Evolutionary conservation across 2,113 vertebrate genomes (phyloP).

Genomic region (Oncorhynchus nerka): DNA sequence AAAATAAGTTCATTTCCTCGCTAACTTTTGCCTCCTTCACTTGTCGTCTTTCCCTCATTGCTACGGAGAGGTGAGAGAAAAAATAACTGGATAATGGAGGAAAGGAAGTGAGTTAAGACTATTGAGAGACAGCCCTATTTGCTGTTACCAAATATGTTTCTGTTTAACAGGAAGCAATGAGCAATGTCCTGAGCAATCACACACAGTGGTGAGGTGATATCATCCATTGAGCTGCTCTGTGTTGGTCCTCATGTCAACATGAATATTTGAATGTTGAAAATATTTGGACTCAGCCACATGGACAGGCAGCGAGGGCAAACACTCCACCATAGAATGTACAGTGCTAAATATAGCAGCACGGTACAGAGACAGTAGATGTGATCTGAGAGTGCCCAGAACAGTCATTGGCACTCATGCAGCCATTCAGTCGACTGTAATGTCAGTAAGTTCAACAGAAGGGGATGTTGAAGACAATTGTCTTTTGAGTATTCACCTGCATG

Average conservation of each 20-base stretch:
- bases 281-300: background rate
- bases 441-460: background rate
- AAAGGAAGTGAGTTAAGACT: background rate
- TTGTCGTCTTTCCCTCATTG: background rate
- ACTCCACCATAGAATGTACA: constrained; percentile 16
- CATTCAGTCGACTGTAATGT: background rate
- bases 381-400: background rate
- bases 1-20: background rate
- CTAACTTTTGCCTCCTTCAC: background rate
- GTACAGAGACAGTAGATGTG: background rate
- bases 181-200: background rate
- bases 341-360: constrained; percentile 46
- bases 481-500: background rate
- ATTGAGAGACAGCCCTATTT: background rate
- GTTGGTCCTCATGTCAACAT: constrained; percentile 10
- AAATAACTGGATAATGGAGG: background rate
- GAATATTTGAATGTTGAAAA: background rate
- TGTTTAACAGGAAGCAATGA: constrained; percentile 1
- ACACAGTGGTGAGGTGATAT: constrained; percentile 29
- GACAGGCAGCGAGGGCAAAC: constrained; percentile 20
- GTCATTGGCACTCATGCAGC: background rate
- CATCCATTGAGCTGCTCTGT: constrained; percentile 2
- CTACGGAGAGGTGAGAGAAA: background rate
- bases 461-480: background rate
- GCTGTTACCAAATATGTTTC: background rate